Conservation (phyloP, 1,140 invertebrate species). For the Periplaneta americana region DNA sequence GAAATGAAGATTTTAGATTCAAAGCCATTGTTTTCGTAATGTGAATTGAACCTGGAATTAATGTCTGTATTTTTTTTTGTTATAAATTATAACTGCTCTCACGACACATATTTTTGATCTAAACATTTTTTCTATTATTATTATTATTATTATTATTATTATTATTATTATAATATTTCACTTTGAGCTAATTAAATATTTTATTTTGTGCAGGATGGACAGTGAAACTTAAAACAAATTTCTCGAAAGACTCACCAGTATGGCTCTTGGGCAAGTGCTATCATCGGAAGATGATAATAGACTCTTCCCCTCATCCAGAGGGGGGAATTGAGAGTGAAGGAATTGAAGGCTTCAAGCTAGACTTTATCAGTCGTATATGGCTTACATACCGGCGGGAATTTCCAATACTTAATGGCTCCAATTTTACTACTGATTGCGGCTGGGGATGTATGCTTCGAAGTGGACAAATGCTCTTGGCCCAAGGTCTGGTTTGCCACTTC, state of each 20-base stretch:
- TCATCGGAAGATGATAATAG: slow-evolving; percentile 53
- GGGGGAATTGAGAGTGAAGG: slow-evolving; percentile 37
- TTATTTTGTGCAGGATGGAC: slow-evolving; percentile 50
- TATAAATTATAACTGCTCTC: no score
- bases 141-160: no score
- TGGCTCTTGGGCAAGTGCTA: slow-evolving; percentile 79
- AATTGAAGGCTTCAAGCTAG: slow-evolving; percentile 70
- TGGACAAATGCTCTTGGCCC: slow-evolving; percentile 82
- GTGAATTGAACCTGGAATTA: no score
- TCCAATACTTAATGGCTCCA: slow-evolving; percentile 66
- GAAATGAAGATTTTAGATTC: no score
- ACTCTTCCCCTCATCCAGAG: slow-evolving; percentile 26
- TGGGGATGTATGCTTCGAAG: slow-evolving; percentile 88
- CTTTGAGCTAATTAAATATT: no score
- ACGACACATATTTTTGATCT: no score
- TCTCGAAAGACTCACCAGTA: slow-evolving; percentile 80
- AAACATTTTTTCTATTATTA: no score
- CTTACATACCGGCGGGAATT: slow-evolving; percentile 80
- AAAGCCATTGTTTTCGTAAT: no score
- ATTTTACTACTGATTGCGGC: slow-evolving; percentile 75
- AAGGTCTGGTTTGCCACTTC: slow-evolving; percentile 71
- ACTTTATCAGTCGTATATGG: slow-evolving; percentile 73
- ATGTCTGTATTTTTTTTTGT: no score
- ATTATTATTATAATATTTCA: no score
- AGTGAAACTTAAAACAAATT: slow-evolving; percentile 73